Evolutionary conservation across 2,888 invertebrate genomes (phyloP).

Genomic region (Sphaerophoria taeniata): DNA sequence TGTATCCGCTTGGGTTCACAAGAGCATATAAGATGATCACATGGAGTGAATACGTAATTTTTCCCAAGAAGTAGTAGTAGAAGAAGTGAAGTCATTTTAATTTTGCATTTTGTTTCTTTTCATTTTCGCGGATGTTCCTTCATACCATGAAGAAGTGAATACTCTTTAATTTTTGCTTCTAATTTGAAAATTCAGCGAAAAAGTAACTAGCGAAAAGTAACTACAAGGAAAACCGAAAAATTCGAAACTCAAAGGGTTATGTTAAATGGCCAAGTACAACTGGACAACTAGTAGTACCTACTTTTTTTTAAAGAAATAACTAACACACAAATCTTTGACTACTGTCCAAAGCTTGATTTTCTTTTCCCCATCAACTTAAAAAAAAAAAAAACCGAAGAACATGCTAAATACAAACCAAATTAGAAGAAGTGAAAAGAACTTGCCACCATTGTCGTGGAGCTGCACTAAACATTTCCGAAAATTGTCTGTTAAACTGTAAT

Average conservation of each 20-base stretch:
- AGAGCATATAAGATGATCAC: conserved; percentile 46
- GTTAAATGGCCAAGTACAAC: too few species aligned
- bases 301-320: too few species aligned
- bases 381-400: conserved; percentile 23
- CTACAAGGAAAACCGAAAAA: conserved; percentile 13
- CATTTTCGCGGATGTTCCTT: conserved; percentile 10
- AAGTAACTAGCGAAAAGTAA: not conserved
- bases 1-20: conserved; percentile 58
- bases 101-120: not conserved
- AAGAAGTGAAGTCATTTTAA: not conserved
- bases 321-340: too few species aligned
- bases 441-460: conserved; percentile 24
- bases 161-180: not conserved
- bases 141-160: conserved; percentile 26
- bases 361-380: not conserved
- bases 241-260: too few species aligned
- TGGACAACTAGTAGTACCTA: too few species aligned
- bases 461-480: conserved; percentile 73
- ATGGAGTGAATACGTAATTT: conserved; percentile 59
- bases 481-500: conserved; percentile 75
- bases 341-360: too few species aligned
- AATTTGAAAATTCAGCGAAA: conserved; percentile 2
- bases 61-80: too few species aligned
- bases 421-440: conserved; percentile 61
- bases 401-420: conserved; percentile 50